Evolutionary conservation across 1,140 invertebrate genomes (phyloP).

Genomic region (Adelges cooleyi): DNA sequence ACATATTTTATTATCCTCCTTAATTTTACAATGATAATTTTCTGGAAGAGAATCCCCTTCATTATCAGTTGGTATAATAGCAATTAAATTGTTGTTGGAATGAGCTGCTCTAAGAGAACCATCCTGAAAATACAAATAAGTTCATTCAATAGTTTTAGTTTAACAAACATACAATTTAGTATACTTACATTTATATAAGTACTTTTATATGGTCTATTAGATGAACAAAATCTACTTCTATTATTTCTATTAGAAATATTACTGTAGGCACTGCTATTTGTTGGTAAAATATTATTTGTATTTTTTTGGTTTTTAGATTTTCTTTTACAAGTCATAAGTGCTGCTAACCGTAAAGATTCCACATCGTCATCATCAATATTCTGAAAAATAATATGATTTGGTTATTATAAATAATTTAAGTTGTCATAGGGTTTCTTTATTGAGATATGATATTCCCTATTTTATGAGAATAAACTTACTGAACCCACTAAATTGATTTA

Average conservation of each 20-base stretch:
- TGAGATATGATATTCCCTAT: too few species aligned
- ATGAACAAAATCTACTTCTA: not conserved
- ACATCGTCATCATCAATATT: constrained; percentile 24
- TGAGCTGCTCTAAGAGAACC: constrained; percentile 7
- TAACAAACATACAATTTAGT: not conserved
- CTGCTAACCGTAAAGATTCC: constrained; percentile 13
- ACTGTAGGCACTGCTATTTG: not conserved
- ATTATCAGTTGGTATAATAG: constrained; percentile 18
- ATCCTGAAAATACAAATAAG: not conserved
- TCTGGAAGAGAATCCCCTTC: not conserved
- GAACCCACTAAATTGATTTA: too few species aligned
- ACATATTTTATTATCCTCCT: too few species aligned
- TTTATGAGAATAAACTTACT: too few species aligned
- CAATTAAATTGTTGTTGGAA: constrained; percentile 19
- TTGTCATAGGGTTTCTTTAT: too few species aligned
- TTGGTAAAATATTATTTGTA: constrained; percentile 4
- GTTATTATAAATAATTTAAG: too few species aligned
- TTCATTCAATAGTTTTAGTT: not conserved
- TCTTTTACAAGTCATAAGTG: constrained; percentile 20
- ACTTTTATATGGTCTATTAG: constrained; percentile 2
- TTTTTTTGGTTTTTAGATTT: constrained; percentile 1
- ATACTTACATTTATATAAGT: constrained; percentile 4
- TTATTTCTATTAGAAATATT: not conserved
- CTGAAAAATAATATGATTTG: constrained; percentile 1
- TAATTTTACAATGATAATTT: too few species aligned